Percentiles rank a stretch among this genome's conserved stretches.
phyloP scores from a whole-genome alignment of 2,113 vertebrate species.

The Neogale vison region DNA sequence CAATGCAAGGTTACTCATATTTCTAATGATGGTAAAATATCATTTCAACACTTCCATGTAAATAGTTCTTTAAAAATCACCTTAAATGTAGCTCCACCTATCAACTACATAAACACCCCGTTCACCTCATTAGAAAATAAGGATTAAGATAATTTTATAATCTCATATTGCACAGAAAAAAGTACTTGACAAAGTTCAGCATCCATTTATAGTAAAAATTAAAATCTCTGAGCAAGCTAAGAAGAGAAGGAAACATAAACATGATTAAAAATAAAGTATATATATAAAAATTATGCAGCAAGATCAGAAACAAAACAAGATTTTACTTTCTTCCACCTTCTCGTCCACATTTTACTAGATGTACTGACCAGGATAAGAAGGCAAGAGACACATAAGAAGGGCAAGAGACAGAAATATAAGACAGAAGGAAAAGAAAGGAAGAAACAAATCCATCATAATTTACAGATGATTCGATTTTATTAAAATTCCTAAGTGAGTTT shows the following conservation, averaged over 20 bases:
- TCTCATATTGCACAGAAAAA: neutral
- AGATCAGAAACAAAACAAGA: neutral
- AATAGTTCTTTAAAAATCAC: neutral
- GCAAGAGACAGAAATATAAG: neutral
- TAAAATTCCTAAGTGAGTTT: neutral
- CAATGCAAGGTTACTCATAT: neutral
- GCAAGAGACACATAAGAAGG: neutral
- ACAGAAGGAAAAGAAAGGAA: neutral
- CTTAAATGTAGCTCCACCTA: neutral
- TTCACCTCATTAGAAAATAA: neutral
- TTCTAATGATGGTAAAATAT: neutral
- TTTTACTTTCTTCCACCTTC: neutral
- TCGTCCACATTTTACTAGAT: neutral
- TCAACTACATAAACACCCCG: no score
- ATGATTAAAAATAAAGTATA: slow-evolving; percentile 15
- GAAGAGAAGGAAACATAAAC: neutral
- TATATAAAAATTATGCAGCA: neutral
- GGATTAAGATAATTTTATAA: slow-evolving; percentile 28
- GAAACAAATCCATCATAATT: neutral
- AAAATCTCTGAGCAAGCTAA: neutral
- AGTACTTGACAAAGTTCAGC: neutral
- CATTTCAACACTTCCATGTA: neutral
- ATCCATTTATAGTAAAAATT: slow-evolving; percentile 20
- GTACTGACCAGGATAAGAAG: neutral
- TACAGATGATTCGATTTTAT: neutral